phyloP scores from a whole-genome alignment of 2,113 vertebrate species.

The Cyprinodon variegatus region DNA sequence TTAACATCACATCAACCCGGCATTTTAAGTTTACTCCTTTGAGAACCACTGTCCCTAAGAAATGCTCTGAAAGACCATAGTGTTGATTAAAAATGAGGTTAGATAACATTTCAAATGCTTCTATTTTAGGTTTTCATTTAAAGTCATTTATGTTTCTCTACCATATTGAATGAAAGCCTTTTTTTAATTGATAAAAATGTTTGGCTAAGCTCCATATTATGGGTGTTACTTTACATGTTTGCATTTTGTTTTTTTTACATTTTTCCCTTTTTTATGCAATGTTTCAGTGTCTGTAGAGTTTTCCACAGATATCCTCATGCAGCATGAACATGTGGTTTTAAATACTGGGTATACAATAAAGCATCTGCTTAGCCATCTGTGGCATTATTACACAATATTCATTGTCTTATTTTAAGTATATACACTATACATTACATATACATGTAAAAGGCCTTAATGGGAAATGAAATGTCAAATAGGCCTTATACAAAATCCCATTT shows the following conservation, averaged over 20 bases:
- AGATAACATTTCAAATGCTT: background rate
- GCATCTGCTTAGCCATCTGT: constrained; percentile 34
- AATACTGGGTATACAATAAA: constrained; percentile 32
- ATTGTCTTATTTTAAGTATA: constrained; percentile 53
- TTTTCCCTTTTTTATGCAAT: constrained; percentile 25
- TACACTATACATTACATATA: constrained; percentile 64
- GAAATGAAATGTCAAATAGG: constrained; percentile 59
- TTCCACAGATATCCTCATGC: constrained; percentile 61
- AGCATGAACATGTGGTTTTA: constrained; percentile 57
- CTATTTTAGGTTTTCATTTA: constrained; percentile 30
- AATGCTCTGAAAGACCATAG: background rate
- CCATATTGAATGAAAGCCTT: constrained; percentile 42
- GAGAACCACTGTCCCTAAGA: too few relatives aligned
- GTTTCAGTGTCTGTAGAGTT: constrained; percentile 43
- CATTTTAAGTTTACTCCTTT: background rate
- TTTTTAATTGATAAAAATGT: constrained; percentile 21
- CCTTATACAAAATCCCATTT: constrained; percentile 47
- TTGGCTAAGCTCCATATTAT: constrained; percentile 9
- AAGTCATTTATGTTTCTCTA: constrained; percentile 9
- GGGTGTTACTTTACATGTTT: constrained; percentile 12
- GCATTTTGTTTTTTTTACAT: constrained; percentile 10
- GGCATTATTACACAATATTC: constrained; percentile 29
- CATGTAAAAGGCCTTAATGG: constrained; percentile 72
- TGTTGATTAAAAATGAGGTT: background rate
- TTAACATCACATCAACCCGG: background rate